Conservation (phyloP, 2,797 vertebrate species). For the Mionectes olivaceus region DNA sequence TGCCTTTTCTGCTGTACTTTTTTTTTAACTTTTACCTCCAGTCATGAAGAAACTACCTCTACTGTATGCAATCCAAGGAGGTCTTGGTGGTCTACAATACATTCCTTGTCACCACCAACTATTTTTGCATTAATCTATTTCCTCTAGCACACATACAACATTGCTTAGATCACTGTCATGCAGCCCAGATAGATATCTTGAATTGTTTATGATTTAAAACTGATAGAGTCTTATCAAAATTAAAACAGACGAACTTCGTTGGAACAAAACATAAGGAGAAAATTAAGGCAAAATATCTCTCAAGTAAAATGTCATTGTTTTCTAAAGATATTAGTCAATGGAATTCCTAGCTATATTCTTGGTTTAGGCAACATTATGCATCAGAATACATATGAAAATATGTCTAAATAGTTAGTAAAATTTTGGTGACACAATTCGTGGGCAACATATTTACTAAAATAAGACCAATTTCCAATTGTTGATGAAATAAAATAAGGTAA, state of each 20-base stretch:
- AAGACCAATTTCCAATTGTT: not conserved
- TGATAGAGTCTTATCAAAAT: not conserved
- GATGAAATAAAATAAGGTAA: not conserved
- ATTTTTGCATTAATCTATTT: not conserved
- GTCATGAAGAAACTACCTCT: not conserved
- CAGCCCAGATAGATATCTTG: not conserved
- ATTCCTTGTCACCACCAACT: not conserved
- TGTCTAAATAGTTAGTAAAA: not conserved
- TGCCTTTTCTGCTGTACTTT: not conserved
- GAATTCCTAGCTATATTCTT: not conserved
- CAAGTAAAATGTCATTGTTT: not conserved
- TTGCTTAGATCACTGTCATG: not conserved
- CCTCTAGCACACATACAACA: not conserved
- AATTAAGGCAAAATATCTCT: not conserved
- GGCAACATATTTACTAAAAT: not conserved
- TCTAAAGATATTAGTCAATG: not conserved
- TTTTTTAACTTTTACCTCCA: not conserved
- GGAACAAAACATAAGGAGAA: not conserved
- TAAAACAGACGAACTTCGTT: not conserved
- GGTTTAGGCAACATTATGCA: accelerated
- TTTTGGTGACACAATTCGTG: not conserved
- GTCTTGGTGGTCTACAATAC: not conserved
- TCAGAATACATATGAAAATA: not conserved
- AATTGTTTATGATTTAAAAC: not conserved
- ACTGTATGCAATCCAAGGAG: not conserved